Evolutionary conservation across 2,888 invertebrate species (phyloP), one percentile per base, ranked within the genome.

Genomic region (Octonoba sinensis): DNA sequence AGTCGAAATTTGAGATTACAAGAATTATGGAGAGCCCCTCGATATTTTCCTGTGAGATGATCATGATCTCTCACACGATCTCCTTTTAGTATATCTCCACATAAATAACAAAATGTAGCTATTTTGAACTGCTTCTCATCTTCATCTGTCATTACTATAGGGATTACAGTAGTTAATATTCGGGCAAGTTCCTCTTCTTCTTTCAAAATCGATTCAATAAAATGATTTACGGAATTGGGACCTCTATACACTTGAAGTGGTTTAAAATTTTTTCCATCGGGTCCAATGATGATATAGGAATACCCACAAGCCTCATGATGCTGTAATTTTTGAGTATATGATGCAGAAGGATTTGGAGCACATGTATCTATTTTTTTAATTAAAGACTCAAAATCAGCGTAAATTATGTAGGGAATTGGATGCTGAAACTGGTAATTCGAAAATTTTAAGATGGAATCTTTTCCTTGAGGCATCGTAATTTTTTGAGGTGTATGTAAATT

Each of bases 1-100:
- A 54, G 4, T 4, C 46, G 18, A 24, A 44, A 67, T 13, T 47
- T 18, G 3, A 73, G n/a, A 51, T 73, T 73, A 47, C 73, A 73
- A 1, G 3, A 3, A 22, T 24, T 44, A 49, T 73, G 73, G 4
- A 59, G 27, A 15, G 64, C 64, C 3, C 73, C 60, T 51, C 73
- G 15, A n/a, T 54, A 54, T 24, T 60, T 8, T 8, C 73, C 73
- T 8, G 60, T 51, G 20, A 73, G 12, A 20, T 62, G 54, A 44
- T 24, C 18, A 27, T 71, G 71, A 18, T 71, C 71, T 51, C 51
- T 49, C 18, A 67, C 67, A 13, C 20, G 20, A 49, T 24, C 51
- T 15, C 18, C n/a, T 44, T 12, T 13, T 27, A 67, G 51, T 13
- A 20, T 15, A 51, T 51, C 24, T 3, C 15, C 18, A 20, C 67